Evolutionary conservation across 2,888 invertebrate species (phyloP).

Genomic region (Chirona hameri): DNA sequence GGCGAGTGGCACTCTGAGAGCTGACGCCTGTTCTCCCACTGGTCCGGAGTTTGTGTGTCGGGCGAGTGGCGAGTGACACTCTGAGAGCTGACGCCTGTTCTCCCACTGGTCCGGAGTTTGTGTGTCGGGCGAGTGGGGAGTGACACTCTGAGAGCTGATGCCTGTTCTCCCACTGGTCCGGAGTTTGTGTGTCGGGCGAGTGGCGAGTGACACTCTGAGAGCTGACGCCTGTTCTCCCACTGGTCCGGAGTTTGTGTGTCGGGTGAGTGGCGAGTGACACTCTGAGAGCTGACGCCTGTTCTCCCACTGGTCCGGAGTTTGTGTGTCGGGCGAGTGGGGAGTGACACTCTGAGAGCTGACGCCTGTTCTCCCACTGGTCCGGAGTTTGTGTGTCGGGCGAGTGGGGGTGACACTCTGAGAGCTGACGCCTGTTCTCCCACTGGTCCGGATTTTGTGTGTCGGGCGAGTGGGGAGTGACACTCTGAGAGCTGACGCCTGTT

Average conservation of each 20-base stretch:
- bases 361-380: neutral
- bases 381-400: neutral
- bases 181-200: neutral
- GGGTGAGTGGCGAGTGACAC: neutral
- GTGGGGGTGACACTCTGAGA: neutral
- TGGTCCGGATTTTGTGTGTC: neutral
- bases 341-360: neutral
- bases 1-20: neutral
- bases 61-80: neutral
- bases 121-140: neutral
- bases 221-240: neutral
- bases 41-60: neutral
- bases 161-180: neutral
- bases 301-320: neutral
- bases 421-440: neutral
- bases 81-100: neutral
- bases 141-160: neutral
- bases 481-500: neutral
- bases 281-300: neutral
- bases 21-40: neutral
- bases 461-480: neutral
- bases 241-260: neutral
- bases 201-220: neutral
- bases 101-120: neutral
- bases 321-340: neutral